Conservation (phyloP, 2,113 vertebrate genomes). For the Oenanthe melanoleuca region DNA sequence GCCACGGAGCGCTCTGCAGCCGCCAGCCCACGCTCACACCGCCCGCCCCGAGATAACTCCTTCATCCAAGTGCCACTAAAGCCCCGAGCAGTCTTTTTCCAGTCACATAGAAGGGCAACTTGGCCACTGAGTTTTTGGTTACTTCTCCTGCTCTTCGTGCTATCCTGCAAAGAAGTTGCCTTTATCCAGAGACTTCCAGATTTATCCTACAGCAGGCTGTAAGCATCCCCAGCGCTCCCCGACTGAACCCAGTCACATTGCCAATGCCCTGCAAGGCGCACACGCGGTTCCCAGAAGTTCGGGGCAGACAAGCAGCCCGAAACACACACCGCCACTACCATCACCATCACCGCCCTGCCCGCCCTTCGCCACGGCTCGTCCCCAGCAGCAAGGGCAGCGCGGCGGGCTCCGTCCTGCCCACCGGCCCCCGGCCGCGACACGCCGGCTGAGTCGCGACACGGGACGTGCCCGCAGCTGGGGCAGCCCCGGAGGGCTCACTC, state of each 20-base stretch:
- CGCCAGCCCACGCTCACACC: not conserved
- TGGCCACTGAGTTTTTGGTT: not conserved
- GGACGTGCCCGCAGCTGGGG: not conserved
- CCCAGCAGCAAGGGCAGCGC: not conserved
- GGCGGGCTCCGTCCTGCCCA: not conserved
- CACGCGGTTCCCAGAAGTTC: fast-evolving
- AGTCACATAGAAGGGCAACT: not conserved
- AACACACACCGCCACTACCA: not conserved
- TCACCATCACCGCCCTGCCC: not conserved
- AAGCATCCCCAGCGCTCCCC: not conserved
- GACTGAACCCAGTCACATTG: fast-evolving
- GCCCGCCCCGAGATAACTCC: not conserved
- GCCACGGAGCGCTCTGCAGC: not conserved
- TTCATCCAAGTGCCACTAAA: not conserved
- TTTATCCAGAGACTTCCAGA: constrained; percentile 29
- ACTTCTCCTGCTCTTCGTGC: not conserved
- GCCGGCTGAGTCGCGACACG: not conserved
- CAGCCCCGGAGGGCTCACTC: not conserved
- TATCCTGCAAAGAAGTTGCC: not conserved
- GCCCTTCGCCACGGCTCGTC: not conserved
- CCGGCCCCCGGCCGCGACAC: not conserved
- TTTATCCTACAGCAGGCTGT: not conserved
- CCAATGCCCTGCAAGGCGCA: not conserved
- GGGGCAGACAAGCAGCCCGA: not conserved
- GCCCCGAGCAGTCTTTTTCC: not conserved